Base-by-base conservation (phyloP, 2,888 invertebrate species). In the Clepsis dumicolana region DNA sequence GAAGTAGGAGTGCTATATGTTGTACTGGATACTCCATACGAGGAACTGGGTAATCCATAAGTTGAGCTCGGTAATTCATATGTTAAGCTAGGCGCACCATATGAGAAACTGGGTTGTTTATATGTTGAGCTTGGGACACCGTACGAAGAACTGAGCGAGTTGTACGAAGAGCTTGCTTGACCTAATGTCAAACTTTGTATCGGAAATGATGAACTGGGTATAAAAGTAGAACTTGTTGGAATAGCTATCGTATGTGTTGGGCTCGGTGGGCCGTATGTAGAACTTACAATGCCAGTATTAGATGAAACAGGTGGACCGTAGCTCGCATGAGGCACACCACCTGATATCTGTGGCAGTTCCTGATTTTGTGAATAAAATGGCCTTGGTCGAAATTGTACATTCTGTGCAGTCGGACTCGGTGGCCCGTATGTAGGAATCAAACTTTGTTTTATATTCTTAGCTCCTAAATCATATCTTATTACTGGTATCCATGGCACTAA, bases 401-500 rank as follows among this genome's bases (percentile, higher is more conserved):
- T 86, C 69, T 85, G 80, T 12, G 88, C 87, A 35, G 91, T 92
- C 5, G 89, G 88, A 78, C 89, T 90, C 1, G 92, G 91, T 4
- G 90, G 88, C 14, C 92, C 91, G 67, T 93, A 92, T 2, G 91
- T 90, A 2, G 92, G 87, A 70, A 80, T 80, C 29, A 76, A 74
- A 79, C 79, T 88, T 72, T 83, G 85, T 65, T 83, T 79, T 70
- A 79, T 65, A 81, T 83, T 89, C 85, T 89, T 87, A 75, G 84
- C 80, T 74, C 86, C 86, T 81, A 89, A 77, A 78, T 91, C 89
- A 80, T 92, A 94, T 85, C 88, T 89, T 76, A 93, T 88, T 72
- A 97, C 95, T 41, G 97, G 97, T 76, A 97, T 94, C 97, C 97
- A 97, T 70, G 97, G 97, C 78, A 95, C 95, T 83, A 95, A 94